These are phyloP conservation scores for Ditylenchus weischeri DNA, from an alignment of 2,888 invertebrate species.

Conservation along the genomic window DNA sequence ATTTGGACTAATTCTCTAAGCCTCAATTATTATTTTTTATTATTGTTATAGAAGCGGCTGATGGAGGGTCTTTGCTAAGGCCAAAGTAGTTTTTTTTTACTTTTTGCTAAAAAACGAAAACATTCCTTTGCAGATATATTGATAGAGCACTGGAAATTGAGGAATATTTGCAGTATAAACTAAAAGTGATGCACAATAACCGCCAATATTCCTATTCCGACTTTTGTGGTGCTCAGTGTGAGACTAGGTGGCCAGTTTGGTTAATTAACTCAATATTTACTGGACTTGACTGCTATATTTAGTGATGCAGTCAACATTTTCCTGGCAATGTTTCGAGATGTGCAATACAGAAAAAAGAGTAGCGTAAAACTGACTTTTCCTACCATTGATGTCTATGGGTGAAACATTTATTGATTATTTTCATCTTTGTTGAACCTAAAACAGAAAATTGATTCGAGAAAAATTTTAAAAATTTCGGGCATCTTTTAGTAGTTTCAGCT, in stretches of 20 bases:
- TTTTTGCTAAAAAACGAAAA: not conserved
- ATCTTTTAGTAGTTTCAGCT: too few species aligned
- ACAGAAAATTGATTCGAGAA: too few species aligned
- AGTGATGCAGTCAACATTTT: constrained; percentile 55
- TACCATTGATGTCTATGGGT: too few species aligned
- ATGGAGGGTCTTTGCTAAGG: constrained; percentile 50
- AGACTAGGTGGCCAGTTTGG: constrained; percentile 35
- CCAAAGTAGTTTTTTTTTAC: constrained; percentile 39
- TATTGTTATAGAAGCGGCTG: constrained; percentile 37
- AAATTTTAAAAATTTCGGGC: too few species aligned
- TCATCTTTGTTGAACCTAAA: too few species aligned
- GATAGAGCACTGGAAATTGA: constrained; percentile 57
- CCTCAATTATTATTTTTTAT: too few species aligned
- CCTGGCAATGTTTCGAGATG: constrained; percentile 54
- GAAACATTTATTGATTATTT: too few species aligned
- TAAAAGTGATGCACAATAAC: constrained; percentile 48
- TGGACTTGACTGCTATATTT: too few species aligned
- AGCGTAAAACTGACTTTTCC: constrained; percentile 56
- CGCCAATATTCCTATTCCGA: constrained; percentile 49
- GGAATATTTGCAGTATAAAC: constrained; percentile 55
- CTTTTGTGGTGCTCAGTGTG: constrained; percentile 57
- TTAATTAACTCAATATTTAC: too few species aligned
- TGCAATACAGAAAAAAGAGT: constrained; percentile 30
- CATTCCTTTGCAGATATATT: constrained; percentile 44
- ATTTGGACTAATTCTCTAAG: too few species aligned